Evolutionary conservation across 2,113 vertebrate species (phyloP), one percentile per base, ranked within the genome.

Genomic region (Misgurnus anguillicaudatus): DNA sequence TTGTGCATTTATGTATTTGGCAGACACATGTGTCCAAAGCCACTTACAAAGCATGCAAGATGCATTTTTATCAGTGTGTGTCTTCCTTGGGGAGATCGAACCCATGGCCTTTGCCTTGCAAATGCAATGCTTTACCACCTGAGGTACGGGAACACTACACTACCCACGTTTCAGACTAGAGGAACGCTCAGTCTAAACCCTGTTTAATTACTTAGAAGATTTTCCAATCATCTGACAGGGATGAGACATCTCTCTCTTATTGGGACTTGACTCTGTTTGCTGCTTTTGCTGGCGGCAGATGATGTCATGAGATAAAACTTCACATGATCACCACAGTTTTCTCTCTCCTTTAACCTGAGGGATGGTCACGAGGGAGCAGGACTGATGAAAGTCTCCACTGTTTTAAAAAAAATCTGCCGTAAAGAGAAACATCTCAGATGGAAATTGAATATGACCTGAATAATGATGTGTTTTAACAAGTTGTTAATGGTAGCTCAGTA

Each of bases 241-340:
- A 21, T 72, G n/a, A 61, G 66, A 53, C 11, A 4, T 39, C 38
- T 47, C 19, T 45, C 36, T 47, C 19, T 45, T 17, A 10, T 21
- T 41, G 2, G 39, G 21, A 77, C 47, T 3, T 48, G 47, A 48
- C 47, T 13, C 11, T 31, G 47, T 55, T 41, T 57, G 31, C 19
- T n/a, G 21, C 42, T 61, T 65, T 42, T 45, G 13, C 64, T 6
- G 74, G 47, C 76, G 38, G 38, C 38, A 31, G 24, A 31, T 82
- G 74, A 75, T 77, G 71, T 87, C 86, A 85, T 84, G 74, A 42
- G 80, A 70, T 70, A 39, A 65, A 82, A 38, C 16, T 70, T 14
- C 78, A 71, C 61, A 73, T 75, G 74, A 81, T 63, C 63, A 16
- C 57, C 45, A 14, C 13, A 5, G 10, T 31, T 24, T 55, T 69